Evolutionary conservation across 2,113 vertebrate genomes (phyloP).

Genomic region (Pterocles burchelli): DNA sequence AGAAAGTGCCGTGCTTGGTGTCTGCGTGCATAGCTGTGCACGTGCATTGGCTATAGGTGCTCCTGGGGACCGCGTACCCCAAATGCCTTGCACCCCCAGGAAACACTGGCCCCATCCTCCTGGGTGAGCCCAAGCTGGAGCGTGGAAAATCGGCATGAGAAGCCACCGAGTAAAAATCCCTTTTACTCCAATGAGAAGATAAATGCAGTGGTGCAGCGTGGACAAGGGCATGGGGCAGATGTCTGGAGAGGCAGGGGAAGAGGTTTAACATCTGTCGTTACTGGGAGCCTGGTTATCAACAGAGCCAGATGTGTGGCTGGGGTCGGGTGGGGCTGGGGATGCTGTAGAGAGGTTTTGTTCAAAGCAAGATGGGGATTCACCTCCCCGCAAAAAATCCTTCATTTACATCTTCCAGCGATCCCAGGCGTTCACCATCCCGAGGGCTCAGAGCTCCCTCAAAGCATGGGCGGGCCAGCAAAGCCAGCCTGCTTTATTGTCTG

Average conservation of each 20-base stretch:
- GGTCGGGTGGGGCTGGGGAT: not conserved
- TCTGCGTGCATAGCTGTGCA: no score
- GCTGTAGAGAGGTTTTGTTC: not conserved
- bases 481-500: constrained; percentile 24
- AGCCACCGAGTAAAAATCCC: not conserved
- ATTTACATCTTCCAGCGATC: not conserved
- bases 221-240: not conserved
- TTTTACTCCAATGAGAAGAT: not conserved
- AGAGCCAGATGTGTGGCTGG: not conserved
- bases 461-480: not conserved
- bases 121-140: not conserved
- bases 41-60: not conserved
- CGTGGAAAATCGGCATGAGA: not conserved
- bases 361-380: not conserved
- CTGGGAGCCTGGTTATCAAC: not conserved
- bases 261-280: not conserved
- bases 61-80: not conserved
- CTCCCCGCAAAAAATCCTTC: not conserved
- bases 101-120: not conserved
- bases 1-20: accelerated
- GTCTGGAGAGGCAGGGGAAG: not conserved
- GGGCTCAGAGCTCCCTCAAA: not conserved
- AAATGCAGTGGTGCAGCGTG: not conserved
- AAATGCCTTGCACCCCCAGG: accelerated
- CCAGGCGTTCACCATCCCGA: accelerated